These are phyloP conservation scores for Arenaria interpres DNA, from an alignment of 2,113 vertebrate species.

Conservation along the genomic window DNA sequence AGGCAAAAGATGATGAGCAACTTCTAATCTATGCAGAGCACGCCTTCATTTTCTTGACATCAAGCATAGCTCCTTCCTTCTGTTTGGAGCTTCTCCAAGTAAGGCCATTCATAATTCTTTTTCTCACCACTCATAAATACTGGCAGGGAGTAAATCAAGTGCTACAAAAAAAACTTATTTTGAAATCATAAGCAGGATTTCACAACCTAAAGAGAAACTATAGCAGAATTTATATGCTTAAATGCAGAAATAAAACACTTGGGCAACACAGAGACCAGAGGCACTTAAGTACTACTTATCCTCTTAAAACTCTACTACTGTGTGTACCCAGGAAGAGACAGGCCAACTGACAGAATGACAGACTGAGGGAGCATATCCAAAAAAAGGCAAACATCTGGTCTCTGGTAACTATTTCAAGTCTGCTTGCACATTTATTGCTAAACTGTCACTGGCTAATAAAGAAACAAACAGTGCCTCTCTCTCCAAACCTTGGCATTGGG, in stretches of 20 bases:
- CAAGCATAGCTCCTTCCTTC: not conserved
- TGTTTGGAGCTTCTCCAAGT: not conserved
- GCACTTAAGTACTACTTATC: not conserved
- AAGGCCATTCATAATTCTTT: not conserved
- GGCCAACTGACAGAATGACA: not conserved
- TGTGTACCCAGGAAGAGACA: not conserved
- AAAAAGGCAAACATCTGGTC: not conserved
- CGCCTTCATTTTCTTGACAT: not conserved
- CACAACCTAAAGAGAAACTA: not conserved
- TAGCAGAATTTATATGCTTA: not conserved
- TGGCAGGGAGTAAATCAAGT: not conserved
- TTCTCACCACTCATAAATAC: not conserved
- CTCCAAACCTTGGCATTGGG: not conserved
- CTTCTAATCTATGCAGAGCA: not conserved
- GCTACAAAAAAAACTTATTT: accelerated
- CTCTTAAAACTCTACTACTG: not conserved
- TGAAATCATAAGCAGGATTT: not conserved
- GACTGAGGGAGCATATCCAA: not conserved
- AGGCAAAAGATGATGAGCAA: not conserved
- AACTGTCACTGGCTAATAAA: not conserved
- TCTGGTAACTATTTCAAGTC: not conserved
- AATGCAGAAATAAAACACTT: not conserved
- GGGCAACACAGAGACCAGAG: not conserved
- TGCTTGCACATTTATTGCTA: not conserved
- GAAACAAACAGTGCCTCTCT: not conserved